Evolutionary conservation across 2,113 vertebrate genomes (phyloP).

Genomic region (Sciurus niger): DNA sequence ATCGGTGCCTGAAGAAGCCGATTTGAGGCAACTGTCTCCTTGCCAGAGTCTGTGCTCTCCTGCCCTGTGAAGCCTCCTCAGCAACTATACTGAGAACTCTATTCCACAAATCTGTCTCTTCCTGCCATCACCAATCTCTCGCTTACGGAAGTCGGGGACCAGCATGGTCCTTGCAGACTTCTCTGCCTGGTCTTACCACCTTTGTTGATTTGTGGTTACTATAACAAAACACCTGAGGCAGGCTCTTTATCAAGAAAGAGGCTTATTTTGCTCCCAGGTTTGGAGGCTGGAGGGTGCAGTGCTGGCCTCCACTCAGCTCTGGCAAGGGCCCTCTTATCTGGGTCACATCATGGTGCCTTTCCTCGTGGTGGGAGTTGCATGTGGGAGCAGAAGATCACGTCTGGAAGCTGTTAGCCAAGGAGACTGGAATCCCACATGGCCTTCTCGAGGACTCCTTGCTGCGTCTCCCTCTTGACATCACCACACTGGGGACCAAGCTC

Average conservation of each 20-base stretch:
- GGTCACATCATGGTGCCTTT: background rate
- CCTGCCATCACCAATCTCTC: rapidly evolving
- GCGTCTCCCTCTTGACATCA: background rate
- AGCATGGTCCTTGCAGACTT: background rate
- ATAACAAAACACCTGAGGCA: background rate
- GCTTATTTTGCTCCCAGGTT: background rate
- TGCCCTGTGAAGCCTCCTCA: no score
- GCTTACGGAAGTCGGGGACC: background rate
- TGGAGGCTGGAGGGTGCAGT: background rate
- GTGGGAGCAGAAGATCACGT: no score
- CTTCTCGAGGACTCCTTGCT: background rate
- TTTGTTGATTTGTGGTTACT: background rate
- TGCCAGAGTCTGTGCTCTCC: background rate
- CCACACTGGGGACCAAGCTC: background rate
- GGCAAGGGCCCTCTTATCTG: background rate
- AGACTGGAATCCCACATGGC: background rate
- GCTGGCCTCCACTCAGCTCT: background rate
- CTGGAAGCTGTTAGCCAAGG: background rate
- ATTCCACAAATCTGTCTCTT: background rate
- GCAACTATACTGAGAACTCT: no score
- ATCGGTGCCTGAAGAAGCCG: background rate
- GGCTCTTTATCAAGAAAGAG: background rate
- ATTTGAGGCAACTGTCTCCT: background rate
- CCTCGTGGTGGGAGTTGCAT: no score
- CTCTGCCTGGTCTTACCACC: background rate